Conservation (phyloP, 2,888 invertebrate species). For the Pristionchus exspectatus region DNA sequence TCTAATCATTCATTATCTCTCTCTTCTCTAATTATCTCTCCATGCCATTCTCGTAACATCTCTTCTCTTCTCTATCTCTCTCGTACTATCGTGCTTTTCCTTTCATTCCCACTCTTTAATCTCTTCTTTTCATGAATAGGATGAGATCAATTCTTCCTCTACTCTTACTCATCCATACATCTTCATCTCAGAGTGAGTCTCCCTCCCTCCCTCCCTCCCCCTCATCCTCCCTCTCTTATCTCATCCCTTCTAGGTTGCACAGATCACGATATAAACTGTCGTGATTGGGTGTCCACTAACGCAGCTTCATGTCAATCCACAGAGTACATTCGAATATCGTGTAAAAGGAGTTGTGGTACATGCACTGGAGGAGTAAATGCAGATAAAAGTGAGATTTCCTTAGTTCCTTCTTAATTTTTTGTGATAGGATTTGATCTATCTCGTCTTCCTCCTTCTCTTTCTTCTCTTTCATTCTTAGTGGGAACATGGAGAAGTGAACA, state of each 20-base stretch:
- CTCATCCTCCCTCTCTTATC: background rate
- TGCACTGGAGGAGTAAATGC: conserved; percentile 67
- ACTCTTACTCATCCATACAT: background rate
- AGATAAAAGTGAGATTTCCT: conserved; percentile 60
- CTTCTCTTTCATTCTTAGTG: conserved; percentile 74
- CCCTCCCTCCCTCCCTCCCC: conserved; percentile 7
- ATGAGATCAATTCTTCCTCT: background rate
- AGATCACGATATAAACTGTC: conserved; percentile 64
- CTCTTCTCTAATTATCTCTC: conserved; percentile 51
- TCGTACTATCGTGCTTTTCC: background rate
- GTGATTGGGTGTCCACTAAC: conserved; percentile 74
- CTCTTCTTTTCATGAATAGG: background rate
- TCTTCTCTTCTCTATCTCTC: background rate
- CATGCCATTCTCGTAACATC: conserved; percentile 4
- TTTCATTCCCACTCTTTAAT: conserved; percentile 21
- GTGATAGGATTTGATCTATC: conserved; percentile 74
- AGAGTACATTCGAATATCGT: conserved; percentile 72
- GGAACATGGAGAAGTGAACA: conserved; percentile 79
- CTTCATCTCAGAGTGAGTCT: conserved; percentile 34
- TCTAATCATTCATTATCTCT: conserved; percentile 25
- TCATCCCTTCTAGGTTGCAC: background rate
- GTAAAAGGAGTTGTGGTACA: conserved; percentile 71
- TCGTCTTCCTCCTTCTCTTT: conserved; percentile 70
- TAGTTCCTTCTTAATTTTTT: conserved; percentile 60
- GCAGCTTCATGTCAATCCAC: conserved; percentile 69